Evolutionary conservation across 2,888 invertebrate genomes (phyloP), one percentile per base, ranked within the genome.

Genomic region (Drosophila pegasa): DNA sequence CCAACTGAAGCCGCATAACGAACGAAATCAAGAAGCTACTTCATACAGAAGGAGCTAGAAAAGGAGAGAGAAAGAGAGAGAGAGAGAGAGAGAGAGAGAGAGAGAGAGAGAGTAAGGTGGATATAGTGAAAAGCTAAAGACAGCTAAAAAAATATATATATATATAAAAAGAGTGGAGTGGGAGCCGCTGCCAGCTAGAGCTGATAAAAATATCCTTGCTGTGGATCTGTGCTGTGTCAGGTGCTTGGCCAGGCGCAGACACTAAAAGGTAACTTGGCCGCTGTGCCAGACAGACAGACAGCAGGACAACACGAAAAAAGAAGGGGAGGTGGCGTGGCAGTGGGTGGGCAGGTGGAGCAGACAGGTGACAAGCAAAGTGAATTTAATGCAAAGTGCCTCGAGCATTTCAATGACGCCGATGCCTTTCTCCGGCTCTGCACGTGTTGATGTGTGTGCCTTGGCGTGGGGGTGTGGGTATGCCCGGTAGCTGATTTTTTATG

Each of bases 21-120:
- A 80, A 81, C 61, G 43, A 79, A 76, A 80, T 79, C 79, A 81
- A 79, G 80, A 71, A 81, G 82, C 82, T 66, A 75, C 80, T 81
- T 73, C 68, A 43, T 16, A 71, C 47, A 62, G n/a, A 9, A 14
- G 27, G 4, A 43, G 35, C 51, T 8, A 18, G 5, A 55, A 33
- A 56, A 43, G 18, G 38, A 52, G 55, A 31, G 9, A 3, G 7
- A 25, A 25, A 3, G 10, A 22, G 18, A 16, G n/a, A n/a, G 25
- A 43, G 22, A n/a, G 14, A 22, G 14, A 22, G 7, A 22, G 25
- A 27, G 1, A 16, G 10, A 40, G 20, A 61, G 37, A 37, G 48
- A 64, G 37, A 38, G 33, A 8, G 1, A 9, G 31, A 5, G 48
- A 33, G 6, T n/a, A n/a, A n/a, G n/a, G n/a, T n/a, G n/a, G n/a